These are phyloP conservation scores for Meriones unguiculatus DNA, from an alignment of 2,113 vertebrate species.

Conservation along the genomic window DNA sequence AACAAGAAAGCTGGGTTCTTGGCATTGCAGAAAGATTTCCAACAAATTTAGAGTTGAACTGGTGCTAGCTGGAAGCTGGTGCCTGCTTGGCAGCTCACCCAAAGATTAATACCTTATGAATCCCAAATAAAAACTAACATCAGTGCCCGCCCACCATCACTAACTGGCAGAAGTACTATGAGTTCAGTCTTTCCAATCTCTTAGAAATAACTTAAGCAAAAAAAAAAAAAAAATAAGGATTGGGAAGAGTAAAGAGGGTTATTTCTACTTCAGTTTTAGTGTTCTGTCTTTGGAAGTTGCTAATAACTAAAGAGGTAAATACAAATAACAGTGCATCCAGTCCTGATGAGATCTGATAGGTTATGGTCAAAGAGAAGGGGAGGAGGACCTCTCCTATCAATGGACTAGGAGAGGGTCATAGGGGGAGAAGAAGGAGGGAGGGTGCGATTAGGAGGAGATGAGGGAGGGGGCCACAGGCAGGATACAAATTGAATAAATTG, in stretches of 20 bases:
- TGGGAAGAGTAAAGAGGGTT: neutral
- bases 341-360: no score
- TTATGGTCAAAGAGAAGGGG: no score
- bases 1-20: neutral
- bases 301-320: neutral
- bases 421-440: no score
- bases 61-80: neutral
- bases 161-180: neutral
- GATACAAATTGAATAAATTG: no score
- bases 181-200: neutral
- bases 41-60: neutral
- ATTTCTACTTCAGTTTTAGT: neutral
- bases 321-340: neutral
- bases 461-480: no score
- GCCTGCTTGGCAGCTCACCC: no score
- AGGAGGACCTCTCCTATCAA: no score
- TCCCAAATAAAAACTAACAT: neutral
- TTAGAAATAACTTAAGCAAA: neutral
- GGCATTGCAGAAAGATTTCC: neutral
- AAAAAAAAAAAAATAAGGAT: neutral
- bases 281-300: slow-evolving; percentile 28
- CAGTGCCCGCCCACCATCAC: neutral
- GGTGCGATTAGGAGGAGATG: no score
- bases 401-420: no score
- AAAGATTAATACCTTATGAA: neutral